Percentiles rank a stretch among this genome's conserved stretches.
Evolutionary conservation across 2,113 vertebrate species (phyloP).

Genomic region (Oryzias melastigma): DNA sequence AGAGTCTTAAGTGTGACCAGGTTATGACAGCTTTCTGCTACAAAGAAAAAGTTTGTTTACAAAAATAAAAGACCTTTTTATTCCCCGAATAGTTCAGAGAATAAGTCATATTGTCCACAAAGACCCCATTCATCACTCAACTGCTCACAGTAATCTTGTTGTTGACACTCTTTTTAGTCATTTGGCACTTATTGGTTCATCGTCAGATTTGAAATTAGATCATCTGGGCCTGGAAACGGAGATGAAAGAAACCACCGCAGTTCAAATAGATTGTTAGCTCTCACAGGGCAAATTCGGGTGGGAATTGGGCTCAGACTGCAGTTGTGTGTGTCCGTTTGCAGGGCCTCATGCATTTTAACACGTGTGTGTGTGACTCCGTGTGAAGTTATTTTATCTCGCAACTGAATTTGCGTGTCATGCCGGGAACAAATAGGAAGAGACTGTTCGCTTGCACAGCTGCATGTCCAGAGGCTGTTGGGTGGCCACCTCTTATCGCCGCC

Average conservation of each 20-base stretch:
- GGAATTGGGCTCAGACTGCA: constrained; percentile 39
- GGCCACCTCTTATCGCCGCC: constrained; percentile 49
- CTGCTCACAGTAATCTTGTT: constrained; percentile 51
- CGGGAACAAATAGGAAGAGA: constrained; percentile 45
- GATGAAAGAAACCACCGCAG: constrained; percentile 56
- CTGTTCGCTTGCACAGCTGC: constrained; percentile 63
- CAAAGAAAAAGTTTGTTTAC: constrained; percentile 47
- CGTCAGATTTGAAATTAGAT: constrained; percentile 65
- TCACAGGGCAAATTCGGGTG: constrained; percentile 44
- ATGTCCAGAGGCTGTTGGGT: constrained; percentile 69
- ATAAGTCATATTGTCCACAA: constrained; percentile 38
- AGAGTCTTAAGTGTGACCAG: no score
- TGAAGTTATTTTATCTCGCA: constrained; percentile 58
- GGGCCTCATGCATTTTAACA: constrained; percentile 39
- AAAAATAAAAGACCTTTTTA: constrained; percentile 54
- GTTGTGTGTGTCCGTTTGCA: constrained; percentile 6
- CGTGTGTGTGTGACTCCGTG: constrained; percentile 29
- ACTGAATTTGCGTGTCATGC: constrained; percentile 46
- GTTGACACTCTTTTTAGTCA: constrained; percentile 58
- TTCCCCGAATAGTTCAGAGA: constrained; percentile 33
- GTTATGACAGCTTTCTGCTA: constrained; percentile 31
- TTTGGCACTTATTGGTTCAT: constrained; percentile 48
- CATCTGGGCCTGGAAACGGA: constrained; percentile 48
- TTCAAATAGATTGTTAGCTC: constrained; percentile 60
- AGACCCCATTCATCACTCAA: constrained; percentile 50